Evolutionary conservation across 1,140 invertebrate genomes (phyloP), one percentile per base, ranked within the genome.

Genomic region (Acromyrmex heyeri): DNA sequence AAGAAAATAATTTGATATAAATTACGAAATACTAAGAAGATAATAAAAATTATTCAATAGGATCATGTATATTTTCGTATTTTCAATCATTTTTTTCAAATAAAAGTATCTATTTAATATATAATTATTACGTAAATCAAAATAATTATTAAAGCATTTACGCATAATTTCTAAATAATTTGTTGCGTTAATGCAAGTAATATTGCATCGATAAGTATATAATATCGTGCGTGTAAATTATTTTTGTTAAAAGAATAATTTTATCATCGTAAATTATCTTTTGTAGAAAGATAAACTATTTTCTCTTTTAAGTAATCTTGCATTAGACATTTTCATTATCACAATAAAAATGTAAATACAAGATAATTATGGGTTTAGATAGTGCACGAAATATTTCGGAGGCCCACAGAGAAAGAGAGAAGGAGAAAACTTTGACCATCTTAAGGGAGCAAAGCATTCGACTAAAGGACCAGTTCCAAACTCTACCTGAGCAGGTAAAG

Each of bases 401-500:
- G 14, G 21, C 12, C 16, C 6, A 24, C 24, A 24, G 21, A 21
- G 21, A 48, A 30, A 30, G 6, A 21, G 6, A 34, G 34, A 34
- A 34, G 8, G 14, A 61, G 55, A 76, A 76, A 76, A 16, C 8
- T 34, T 76, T 0, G 21, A 24, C 21, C 38, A 3, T 24, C 16
- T 76, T 18, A 34, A 59, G n/a, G 2, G 8, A 57, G 53, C 38
- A 87, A 79, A 65, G 67, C n/a, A 30, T 53, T 65, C 44, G 50
- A 44, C 27, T 50, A 75, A 76, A 85, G 75, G 70, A 88, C 85
- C 78, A 88, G 73, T 67, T 90, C 76, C 24, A 77, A 64, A 30
- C 55, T 57, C 70, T 73, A 75, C 72, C 83, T 78, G 86, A 57
- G 70, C 86, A 91, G 86, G 79, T 86, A 85, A 86, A 88, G 86